Percentiles rank a stretch among this genome's conserved stretches.
Evolutionary conservation across 2,113 vertebrate genomes (phyloP).

Genomic region (Ifrita kowaldi): DNA sequence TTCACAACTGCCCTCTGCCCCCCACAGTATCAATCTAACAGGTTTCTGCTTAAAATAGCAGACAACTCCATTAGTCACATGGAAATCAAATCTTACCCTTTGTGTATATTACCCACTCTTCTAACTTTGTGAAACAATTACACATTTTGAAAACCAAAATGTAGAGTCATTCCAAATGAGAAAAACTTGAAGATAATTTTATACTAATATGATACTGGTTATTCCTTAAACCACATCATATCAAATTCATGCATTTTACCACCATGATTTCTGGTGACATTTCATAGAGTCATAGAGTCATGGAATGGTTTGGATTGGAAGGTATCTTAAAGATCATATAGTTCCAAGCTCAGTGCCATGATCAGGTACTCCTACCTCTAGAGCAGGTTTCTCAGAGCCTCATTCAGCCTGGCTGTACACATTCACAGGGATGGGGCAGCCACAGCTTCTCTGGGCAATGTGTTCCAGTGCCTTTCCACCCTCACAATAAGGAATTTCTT

Average conservation of each 20-base stretch:
- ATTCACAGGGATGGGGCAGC: not conserved
- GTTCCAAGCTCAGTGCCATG: not conserved
- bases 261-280: not conserved
- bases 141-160: not conserved
- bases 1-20: too few relatives aligned
- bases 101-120: not conserved
- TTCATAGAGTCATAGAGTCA: not conserved
- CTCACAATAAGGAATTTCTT: not conserved
- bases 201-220: not conserved
- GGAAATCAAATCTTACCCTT: not conserved
- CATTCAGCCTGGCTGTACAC: not conserved
- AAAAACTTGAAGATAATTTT: not conserved
- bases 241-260: not conserved
- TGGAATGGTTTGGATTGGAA: not conserved
- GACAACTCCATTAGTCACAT: not conserved
- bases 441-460: accelerated
- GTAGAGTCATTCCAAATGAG: not conserved
- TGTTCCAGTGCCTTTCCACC: not conserved
- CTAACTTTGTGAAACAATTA: not conserved
- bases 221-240: not conserved
- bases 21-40: accelerated
- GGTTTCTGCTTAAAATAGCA: not conserved
- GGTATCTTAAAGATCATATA: not conserved
- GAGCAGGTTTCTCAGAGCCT: not conserved
- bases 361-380: not conserved